Evolutionary conservation across 2,113 vertebrate species (phyloP).

Genomic region (Dromaius novaehollandiae): DNA sequence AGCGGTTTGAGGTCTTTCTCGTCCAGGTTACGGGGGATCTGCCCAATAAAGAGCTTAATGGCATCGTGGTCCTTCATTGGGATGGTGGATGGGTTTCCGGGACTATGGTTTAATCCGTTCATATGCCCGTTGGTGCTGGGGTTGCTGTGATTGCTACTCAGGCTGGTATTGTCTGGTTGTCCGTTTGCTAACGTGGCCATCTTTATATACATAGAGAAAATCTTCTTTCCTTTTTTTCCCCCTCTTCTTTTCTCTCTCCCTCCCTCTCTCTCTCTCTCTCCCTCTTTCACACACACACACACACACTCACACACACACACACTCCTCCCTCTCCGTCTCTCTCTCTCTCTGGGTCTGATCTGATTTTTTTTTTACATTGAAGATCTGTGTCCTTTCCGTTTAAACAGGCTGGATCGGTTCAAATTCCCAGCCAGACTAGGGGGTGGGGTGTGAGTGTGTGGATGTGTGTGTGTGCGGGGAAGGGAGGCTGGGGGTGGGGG

Average conservation of each 20-base stretch:
- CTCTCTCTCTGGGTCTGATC: slow-evolving; percentile 77
- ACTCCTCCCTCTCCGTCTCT: slow-evolving; percentile 60
- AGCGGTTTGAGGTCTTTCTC: slow-evolving; percentile 99
- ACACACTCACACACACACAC: slow-evolving; percentile 71
- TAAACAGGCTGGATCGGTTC: slow-evolving; percentile 94
- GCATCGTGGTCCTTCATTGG: slow-evolving; percentile 99
- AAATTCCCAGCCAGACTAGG: slow-evolving; percentile 82
- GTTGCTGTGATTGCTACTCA: slow-evolving; percentile 90
- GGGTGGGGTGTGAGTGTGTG: slow-evolving; percentile 72
- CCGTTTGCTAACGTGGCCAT: slow-evolving; percentile 99
- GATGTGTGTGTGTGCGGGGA: slow-evolving; percentile 50
- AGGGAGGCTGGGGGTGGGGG: slow-evolving; percentile 18
- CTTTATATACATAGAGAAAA: slow-evolving; percentile 92
- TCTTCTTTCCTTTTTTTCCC: slow-evolving; percentile 82
- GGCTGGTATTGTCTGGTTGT: slow-evolving; percentile 95
- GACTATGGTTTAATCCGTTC: slow-evolving; percentile 99
- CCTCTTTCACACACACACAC: slow-evolving; percentile 74
- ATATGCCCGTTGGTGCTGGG: slow-evolving; percentile 95
- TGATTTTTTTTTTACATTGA: slow-evolving; percentile 92
- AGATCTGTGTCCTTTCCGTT: slow-evolving; percentile 97
- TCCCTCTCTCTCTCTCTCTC: slow-evolving; percentile 62
- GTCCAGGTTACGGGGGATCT: slow-evolving; percentile 99
- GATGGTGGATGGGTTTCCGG: slow-evolving; percentile 96
- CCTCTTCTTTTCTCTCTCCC: slow-evolving; percentile 75
- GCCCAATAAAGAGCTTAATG: slow-evolving; percentile 99